These are phyloP conservation scores for Sesia bembeciformis DNA, from an alignment of 2,888 invertebrate genomes.

Conservation along the genomic window DNA sequence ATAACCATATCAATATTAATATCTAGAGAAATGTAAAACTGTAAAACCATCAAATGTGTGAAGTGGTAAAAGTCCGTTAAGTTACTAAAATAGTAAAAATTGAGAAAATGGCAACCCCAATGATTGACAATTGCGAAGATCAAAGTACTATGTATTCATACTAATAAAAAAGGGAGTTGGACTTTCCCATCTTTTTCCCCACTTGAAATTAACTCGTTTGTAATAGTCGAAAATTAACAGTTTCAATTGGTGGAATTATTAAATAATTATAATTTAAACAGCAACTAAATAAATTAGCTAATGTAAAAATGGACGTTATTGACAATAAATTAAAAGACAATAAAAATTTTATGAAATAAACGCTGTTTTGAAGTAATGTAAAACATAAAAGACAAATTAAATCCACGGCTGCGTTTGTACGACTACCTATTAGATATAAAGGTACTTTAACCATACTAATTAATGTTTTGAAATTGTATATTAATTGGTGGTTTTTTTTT, in stretches of 20 bases:
- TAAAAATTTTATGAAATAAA: too few species aligned
- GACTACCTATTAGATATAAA: constrained; percentile 31
- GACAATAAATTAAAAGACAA: constrained; percentile 15
- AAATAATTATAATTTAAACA: too few species aligned
- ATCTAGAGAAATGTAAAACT: constrained; percentile 8
- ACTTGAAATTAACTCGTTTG: too few species aligned
- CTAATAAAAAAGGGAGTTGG: too few species aligned
- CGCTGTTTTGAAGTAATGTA: too few species aligned
- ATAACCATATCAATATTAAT: background rate
- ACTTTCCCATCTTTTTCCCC: too few species aligned
- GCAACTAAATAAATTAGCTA: too few species aligned
- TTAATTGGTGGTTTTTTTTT: constrained; percentile 63
- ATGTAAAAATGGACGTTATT: background rate
- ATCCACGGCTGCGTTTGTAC: constrained; percentile 26
- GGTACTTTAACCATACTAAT: constrained; percentile 42
- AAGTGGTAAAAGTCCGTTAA: constrained; percentile 12
- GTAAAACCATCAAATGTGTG: constrained; percentile 11
- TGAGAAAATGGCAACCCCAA: constrained; percentile 13
- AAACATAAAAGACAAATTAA: background rate
- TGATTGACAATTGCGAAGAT: constrained; percentile 6
- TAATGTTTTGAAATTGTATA: constrained; percentile 61
- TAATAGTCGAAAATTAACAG: too few species aligned
- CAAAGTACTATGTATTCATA: background rate
- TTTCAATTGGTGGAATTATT: too few species aligned
- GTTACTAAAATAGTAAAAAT: constrained; percentile 13